Evolutionary conservation across 2,113 vertebrate genomes (phyloP).

Genomic region (Puffinus mauretanicus): DNA sequence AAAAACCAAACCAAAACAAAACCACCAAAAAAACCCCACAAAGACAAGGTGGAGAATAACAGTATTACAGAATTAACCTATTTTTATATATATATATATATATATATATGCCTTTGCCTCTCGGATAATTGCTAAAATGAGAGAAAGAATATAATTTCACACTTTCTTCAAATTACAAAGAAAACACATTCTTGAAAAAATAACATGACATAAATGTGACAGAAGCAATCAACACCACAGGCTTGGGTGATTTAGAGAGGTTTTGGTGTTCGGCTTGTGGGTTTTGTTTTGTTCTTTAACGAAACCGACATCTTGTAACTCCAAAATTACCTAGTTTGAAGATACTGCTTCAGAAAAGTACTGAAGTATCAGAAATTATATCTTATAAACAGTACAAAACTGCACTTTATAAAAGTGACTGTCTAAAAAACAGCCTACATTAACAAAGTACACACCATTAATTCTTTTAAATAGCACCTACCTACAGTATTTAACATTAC

Average conservation of each 20-base stretch:
- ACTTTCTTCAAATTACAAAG: background rate
- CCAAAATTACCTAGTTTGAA: background rate
- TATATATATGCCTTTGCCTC: background rate
- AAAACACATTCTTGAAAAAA: background rate
- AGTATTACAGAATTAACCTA: background rate
- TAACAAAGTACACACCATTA: background rate
- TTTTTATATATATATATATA: background rate
- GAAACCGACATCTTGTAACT: background rate
- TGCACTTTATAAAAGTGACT: background rate
- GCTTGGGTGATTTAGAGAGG: background rate
- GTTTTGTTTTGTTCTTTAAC: background rate
- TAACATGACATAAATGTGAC: background rate
- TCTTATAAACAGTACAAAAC: background rate
- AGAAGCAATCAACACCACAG: slow-evolving; percentile 30
- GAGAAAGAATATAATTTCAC: background rate
- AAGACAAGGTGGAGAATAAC: background rate
- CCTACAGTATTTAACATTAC: background rate
- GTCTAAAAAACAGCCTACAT: background rate
- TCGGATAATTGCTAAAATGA: background rate
- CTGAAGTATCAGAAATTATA: background rate
- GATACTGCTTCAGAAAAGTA: background rate
- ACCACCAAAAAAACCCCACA: no score
- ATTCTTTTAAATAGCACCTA: background rate
- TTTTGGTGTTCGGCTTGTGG: background rate
- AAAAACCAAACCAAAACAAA: no score